Evolutionary conservation across 92 coral and sea anemone genomes (phyloP).

Genomic region (Palythoa grandis): DNA sequence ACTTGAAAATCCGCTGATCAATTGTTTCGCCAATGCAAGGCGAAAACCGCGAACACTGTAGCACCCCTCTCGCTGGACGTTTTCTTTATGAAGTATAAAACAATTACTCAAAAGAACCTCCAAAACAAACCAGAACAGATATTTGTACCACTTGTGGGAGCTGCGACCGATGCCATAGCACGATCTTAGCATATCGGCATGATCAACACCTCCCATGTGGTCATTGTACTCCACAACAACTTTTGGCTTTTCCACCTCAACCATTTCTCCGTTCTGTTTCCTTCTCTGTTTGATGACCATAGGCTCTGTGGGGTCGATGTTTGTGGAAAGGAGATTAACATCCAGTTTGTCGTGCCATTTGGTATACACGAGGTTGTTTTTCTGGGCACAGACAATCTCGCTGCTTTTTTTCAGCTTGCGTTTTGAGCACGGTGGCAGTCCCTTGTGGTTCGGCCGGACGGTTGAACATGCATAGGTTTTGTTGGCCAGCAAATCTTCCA

Average conservation of each 20-base stretch:
- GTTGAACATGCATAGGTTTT: too few species aligned
- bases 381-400: too few species aligned
- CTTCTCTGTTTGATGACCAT: not conserved
- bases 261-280: not conserved
- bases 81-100: constrained; percentile 49
- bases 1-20: constrained; percentile 28
- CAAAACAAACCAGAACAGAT: constrained; percentile 60
- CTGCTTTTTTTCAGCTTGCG: too few species aligned
- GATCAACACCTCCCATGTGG: constrained; percentile 52
- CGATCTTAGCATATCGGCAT: constrained; percentile 48
- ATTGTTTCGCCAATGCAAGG: constrained; percentile 8
- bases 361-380: too few species aligned
- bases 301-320: constrained; percentile 16
- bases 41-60: constrained; percentile 16
- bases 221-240: constrained; percentile 19
- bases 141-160: constrained; percentile 60
- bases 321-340: too few species aligned
- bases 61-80: constrained; percentile 14
- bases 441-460: too few species aligned
- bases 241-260: constrained; percentile 11
- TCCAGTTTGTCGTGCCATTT: too few species aligned
- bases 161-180: constrained; percentile 49
- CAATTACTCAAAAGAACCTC: constrained; percentile 31
- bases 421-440: too few species aligned
- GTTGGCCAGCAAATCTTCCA: too few species aligned